Conservation (phyloP, 2,113 vertebrate genomes). For the Ceuthmochares aereus region DNA sequence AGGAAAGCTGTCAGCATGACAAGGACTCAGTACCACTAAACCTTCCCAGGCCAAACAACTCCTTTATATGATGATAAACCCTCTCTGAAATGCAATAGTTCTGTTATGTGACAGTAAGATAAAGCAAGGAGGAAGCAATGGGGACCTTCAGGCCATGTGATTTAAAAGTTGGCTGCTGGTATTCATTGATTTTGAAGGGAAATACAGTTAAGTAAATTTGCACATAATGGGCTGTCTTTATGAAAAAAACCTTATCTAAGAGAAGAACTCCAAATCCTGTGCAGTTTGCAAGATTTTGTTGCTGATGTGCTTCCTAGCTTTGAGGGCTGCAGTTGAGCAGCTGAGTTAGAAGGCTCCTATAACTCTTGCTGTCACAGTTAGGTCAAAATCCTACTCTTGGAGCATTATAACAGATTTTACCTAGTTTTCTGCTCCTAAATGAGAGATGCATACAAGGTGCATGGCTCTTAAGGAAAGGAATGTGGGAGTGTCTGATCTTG, state of each 20-base stretch:
- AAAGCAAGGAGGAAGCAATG: not conserved
- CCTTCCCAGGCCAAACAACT: not conserved
- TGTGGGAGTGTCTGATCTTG: not conserved
- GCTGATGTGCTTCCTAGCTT: not conserved
- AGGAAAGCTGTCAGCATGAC: not conserved
- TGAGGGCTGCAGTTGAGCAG: not conserved
- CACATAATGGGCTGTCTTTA: not conserved
- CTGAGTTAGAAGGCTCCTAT: not conserved
- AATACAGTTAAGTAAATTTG: not conserved
- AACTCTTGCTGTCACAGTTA: not conserved
- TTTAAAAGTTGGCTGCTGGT: not conserved
- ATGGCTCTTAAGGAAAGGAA: not conserved
- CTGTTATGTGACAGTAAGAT: not conserved
- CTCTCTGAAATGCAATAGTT: not conserved
- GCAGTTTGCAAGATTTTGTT: not conserved
- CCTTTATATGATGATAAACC: not conserved
- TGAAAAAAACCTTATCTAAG: not conserved
- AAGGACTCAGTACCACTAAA: not conserved
- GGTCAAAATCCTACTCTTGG: not conserved
- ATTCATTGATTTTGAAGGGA: conserved; percentile 10
- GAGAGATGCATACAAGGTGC: not conserved
- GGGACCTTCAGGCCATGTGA: not conserved
- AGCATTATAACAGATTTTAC: not conserved
- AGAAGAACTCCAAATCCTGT: not conserved
- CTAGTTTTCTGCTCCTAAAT: not conserved